Evolutionary conservation across 2,888 invertebrate species (phyloP).

Genomic region (Cryptocephalus primarius): DNA sequence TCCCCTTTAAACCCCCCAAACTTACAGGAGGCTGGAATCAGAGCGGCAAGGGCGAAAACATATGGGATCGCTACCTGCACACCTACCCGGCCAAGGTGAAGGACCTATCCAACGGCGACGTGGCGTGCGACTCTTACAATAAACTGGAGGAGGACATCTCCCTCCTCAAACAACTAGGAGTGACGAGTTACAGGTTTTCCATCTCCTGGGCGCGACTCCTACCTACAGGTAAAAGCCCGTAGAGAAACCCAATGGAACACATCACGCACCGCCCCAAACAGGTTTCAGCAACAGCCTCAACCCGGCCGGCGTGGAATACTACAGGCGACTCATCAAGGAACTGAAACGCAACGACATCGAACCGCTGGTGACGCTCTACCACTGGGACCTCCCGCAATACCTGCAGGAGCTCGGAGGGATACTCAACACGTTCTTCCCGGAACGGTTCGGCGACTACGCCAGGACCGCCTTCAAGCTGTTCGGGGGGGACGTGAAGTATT

Average conservation of each 20-base stretch:
- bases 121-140: slow-evolving; percentile 58
- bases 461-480: slow-evolving; percentile 29
- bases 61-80: slow-evolving; percentile 42
- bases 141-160: slow-evolving; percentile 49
- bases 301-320: slow-evolving; percentile 59
- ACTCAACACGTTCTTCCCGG: slow-evolving; percentile 47
- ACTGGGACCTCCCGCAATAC: slow-evolving; percentile 27
- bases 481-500: slow-evolving; percentile 31
- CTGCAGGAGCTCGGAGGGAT: slow-evolving; percentile 48
- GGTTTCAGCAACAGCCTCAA: slow-evolving; percentile 43
- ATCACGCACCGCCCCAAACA: background rate
- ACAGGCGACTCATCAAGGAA: slow-evolving; percentile 62
- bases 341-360: slow-evolving; percentile 41
- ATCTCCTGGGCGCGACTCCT: slow-evolving; percentile 32
- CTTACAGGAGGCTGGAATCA: slow-evolving; percentile 29
- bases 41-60: slow-evolving; percentile 34
- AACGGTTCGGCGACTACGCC: slow-evolving; percentile 43
- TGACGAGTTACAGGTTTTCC: slow-evolving; percentile 41
- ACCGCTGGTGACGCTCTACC: slow-evolving; percentile 53
- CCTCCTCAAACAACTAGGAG: slow-evolving; percentile 45
- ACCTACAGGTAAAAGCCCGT: slow-evolving; percentile 43
- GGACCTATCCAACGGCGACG: slow-evolving; percentile 48
- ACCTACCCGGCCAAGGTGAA: slow-evolving; percentile 35
- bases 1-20: background rate
- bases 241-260: background rate